Base-by-base conservation (phyloP, 2,797 vertebrate species). In the Myotis findleyi region DNA sequence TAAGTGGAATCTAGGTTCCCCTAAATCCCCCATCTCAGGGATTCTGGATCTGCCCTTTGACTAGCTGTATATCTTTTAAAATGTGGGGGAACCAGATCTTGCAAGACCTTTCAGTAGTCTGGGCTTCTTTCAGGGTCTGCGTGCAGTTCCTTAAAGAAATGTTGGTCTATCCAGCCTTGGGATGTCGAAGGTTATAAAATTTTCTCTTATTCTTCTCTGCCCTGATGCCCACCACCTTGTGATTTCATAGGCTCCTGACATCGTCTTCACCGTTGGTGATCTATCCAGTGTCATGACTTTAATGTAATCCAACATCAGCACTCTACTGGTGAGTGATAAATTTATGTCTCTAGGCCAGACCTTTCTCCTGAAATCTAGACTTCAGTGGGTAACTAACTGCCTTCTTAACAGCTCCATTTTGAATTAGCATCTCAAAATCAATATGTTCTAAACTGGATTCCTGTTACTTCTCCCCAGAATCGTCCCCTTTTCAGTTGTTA, bases 361-460 rank as follows among this genome's bases (percentile, higher is more conserved):
- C 20, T 87, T 91, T 66, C 21, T 88, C 77, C 84, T 91, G 72
- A 91, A 73, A 91, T 87, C 5, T 33, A 71, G 8, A 87, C 27
- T 85, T 85, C 20, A 21, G 4, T 87, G 51, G 44, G 12, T 72
- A 30, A 33, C 38, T 93, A 23, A 41, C 38, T 87, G 55, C 44
- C 30, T 62, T 72, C 47, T 62, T 53, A 71, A 79, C 33, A 47
- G 64, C 21, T 47, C 17, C 33, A 36, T 57, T 86, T 90, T 81
- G 75, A 73, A 51, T 89, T 80, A 33, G 11, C 21, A n/a, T 41
- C 41, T 80, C 49, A 73, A 75, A 66, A 30, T 55, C 13, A 44
- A 0, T 86, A 6, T 87, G 33, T 82, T 38, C n/a, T 30, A 79
- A 95, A 93, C 41, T 76, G 36, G 30, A 51, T 86, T 89, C 25